Conservation (phyloP, 2,797 vertebrate species). For the Lepilemur septentrionalis region DNA sequence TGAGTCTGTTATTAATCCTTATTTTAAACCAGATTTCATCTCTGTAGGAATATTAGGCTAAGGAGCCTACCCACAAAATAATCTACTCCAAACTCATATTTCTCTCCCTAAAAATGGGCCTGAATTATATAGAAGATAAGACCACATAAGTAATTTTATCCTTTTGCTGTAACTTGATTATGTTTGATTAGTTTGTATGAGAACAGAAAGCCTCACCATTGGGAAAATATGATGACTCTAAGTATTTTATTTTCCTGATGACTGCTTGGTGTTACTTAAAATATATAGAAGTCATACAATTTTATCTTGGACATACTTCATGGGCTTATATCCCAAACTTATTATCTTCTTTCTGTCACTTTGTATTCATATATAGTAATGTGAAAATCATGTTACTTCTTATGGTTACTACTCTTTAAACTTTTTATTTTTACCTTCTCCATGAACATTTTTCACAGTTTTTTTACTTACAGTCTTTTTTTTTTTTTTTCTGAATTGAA, state of each 20-base stretch:
- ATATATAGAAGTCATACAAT: neutral
- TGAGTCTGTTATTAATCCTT: neutral
- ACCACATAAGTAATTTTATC: neutral
- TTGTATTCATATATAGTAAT: conserved; percentile 26
- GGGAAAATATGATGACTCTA: conserved; percentile 13
- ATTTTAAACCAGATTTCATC: conserved; percentile 22
- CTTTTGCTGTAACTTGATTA: neutral
- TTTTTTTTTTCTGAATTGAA: neutral
- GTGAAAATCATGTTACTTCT: neutral
- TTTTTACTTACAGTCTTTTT: neutral
- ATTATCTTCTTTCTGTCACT: conserved; percentile 20
- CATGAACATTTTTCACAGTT: neutral
- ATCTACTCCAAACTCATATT: neutral
- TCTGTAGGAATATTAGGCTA: neutral
- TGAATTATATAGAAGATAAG: neutral
- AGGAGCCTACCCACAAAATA: neutral
- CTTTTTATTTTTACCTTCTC: conserved; percentile 14
- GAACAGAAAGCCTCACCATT: neutral
- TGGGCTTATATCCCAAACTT: neutral
- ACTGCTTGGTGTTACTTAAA: conserved; percentile 23
- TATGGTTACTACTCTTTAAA: conserved; percentile 6
- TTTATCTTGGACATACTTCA: neutral
- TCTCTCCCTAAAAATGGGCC: neutral
- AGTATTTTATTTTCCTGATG: conserved; percentile 23
- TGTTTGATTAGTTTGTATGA: conserved; percentile 37